These are phyloP conservation scores for Gonatopus flavifemur DNA, from an alignment of 1,140 invertebrate species.

Conservation along the genomic window DNA sequence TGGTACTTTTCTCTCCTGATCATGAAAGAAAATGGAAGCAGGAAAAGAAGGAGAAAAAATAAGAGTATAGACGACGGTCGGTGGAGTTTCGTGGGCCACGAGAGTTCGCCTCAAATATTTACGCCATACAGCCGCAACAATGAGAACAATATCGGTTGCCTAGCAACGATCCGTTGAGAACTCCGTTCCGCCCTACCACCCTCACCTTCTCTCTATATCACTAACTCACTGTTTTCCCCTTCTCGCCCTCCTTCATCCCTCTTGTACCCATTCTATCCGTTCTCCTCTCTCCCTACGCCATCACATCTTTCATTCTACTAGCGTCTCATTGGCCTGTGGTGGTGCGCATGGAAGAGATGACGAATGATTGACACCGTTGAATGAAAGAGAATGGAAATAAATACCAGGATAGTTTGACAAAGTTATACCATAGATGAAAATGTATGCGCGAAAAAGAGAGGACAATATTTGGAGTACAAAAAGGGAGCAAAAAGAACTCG, in stretches of 20 bases:
- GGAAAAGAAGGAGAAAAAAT: conserved; percentile 4
- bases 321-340: background rate
- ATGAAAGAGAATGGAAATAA: conserved; percentile 15
- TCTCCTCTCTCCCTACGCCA: background rate
- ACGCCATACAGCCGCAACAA: conserved; percentile 22
- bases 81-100: conserved; percentile 3
- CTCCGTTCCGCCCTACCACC: conserved; percentile 7
- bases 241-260: background rate
- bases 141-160: conserved; percentile 29
- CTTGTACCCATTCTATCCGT: background rate
- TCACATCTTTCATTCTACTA: background rate
- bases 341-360: background rate
- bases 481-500: conserved; percentile 15
- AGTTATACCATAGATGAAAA: background rate
- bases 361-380: conserved; percentile 12
- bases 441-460: background rate
- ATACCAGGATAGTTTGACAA: background rate
- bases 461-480: background rate
- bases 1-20: background rate
- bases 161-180: conserved; percentile 24
- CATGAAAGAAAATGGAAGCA: conserved; percentile 13
- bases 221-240: conserved; percentile 1
- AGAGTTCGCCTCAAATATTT: conserved; percentile 24
- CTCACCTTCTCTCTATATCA: background rate
- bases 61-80: background rate